Evolutionary conservation across 92 coral and sea anemone species (phyloP).

Genomic region (Montipora capitata): DNA sequence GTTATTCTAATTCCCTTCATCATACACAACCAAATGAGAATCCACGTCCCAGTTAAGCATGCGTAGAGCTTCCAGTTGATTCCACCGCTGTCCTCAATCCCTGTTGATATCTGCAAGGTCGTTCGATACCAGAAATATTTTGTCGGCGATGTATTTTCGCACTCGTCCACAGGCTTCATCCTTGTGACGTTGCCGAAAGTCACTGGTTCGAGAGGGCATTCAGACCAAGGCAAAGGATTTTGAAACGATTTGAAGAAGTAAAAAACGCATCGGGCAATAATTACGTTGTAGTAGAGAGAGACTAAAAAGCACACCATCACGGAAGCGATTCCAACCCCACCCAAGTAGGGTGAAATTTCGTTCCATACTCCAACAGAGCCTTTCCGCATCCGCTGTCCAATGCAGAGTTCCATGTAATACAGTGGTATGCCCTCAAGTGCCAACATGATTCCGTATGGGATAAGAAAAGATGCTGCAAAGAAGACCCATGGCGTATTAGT

Average conservation of each 20-base stretch:
- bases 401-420: slow-evolving; percentile 98
- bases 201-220: slow-evolving; percentile 86
- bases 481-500: neutral
- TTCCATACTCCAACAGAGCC: slow-evolving; percentile 99
- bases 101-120: slow-evolving; percentile 82
- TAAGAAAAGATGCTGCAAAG: slow-evolving; percentile 91
- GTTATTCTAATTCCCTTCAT: slow-evolving; percentile 96
- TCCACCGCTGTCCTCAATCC: slow-evolving; percentile 90
- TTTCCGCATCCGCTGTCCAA: slow-evolving; percentile 99
- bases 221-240: slow-evolving; percentile 94
- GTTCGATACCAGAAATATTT: slow-evolving; percentile 98
- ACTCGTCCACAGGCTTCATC: slow-evolving; percentile 78
- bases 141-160: slow-evolving; percentile 85
- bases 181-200: slow-evolving; percentile 79
- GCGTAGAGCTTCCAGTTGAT: slow-evolving; percentile 96
- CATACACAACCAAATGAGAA: slow-evolving; percentile 96
- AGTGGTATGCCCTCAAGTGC: slow-evolving; percentile 98
- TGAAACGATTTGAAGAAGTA: slow-evolving; percentile 97
- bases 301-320: slow-evolving; percentile 98
- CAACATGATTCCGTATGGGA: slow-evolving; percentile 97
- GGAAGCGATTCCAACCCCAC: slow-evolving; percentile 95
- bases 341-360: slow-evolving; percentile 98
- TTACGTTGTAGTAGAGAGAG: slow-evolving; percentile 94
- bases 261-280: slow-evolving; percentile 98
- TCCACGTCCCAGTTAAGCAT: slow-evolving; percentile 92